A percentile compares a stretch with the other conserved stretches of the same genome.
These are phyloP conservation scores for Rhopalosiphum padi DNA, from an alignment of 1,140 invertebrate species.

Conservation along the genomic window DNA sequence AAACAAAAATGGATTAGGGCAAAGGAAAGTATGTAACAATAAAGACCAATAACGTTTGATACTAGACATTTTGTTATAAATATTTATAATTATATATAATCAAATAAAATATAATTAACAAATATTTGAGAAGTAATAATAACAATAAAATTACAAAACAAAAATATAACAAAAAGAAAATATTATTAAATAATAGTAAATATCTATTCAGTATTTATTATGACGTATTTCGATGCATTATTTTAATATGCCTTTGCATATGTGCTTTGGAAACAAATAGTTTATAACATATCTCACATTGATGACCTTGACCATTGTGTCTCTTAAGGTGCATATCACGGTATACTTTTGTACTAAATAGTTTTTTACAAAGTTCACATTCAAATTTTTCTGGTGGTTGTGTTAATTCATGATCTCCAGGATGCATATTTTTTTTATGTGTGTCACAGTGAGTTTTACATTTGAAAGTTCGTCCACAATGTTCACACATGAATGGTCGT, in stretches of 20 bases:
- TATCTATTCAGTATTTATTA: not conserved
- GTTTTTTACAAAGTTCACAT: constrained; percentile 39
- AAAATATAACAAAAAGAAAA: not conserved
- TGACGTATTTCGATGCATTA: constrained; percentile 29
- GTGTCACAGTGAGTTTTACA: constrained; percentile 57
- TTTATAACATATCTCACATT: constrained; percentile 34
- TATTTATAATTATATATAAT: not conserved
- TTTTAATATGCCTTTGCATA: constrained; percentile 42
- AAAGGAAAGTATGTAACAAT: too few relatives aligned
- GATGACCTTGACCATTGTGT: constrained; percentile 42
- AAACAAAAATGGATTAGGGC: too few relatives aligned
- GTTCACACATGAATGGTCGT: constrained; percentile 72
- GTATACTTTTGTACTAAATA: constrained; percentile 49
- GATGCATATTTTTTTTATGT: constrained; percentile 44
- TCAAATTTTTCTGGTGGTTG: constrained; percentile 29
- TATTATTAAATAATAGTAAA: not conserved
- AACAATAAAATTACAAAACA: not conserved
- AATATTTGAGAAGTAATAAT: not conserved
- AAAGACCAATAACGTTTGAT: too few relatives aligned
- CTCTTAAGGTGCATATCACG: constrained; percentile 48
- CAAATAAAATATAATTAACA: not conserved
- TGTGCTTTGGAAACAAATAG: constrained; percentile 52
- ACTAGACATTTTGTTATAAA: not conserved
- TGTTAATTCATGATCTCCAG: not conserved
- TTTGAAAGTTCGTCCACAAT: constrained; percentile 72